Evolutionary conservation across 1,140 invertebrate species (phyloP).

Genomic region (Cydia splendana): DNA sequence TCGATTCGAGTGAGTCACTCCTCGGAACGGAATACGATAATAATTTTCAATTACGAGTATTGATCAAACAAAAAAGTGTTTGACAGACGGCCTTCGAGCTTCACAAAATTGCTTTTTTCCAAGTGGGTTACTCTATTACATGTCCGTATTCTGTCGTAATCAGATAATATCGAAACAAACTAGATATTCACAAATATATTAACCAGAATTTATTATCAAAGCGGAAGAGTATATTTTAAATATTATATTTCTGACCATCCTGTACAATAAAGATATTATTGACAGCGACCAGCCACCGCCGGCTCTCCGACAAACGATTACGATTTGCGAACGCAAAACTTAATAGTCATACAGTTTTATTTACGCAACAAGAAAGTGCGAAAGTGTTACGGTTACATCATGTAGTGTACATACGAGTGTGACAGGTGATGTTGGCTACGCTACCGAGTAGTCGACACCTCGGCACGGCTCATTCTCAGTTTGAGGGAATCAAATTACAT

Average conservation of each 20-base stretch:
- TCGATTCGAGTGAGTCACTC: neutral
- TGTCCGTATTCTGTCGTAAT: too few relatives aligned
- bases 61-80: neutral
- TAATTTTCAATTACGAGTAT: constrained; percentile 10
- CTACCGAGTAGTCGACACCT: neutral
- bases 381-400: constrained; percentile 3
- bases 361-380: constrained; percentile 8
- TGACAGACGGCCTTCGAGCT: neutral
- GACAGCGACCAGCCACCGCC: neutral
- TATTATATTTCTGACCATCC: too few relatives aligned
- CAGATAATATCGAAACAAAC: too few relatives aligned
- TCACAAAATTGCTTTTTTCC: neutral
- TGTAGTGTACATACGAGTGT: neutral
- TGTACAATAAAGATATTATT: neutral
- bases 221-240: too few relatives aligned
- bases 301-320: neutral
- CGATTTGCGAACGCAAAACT: neutral
- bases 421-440: neutral
- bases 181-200: too few relatives aligned
- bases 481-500: neutral
- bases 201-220: too few relatives aligned
- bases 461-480: neutral
- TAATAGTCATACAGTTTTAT: constrained; percentile 8
- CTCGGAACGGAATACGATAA: neutral
- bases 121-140: too few relatives aligned